phyloP scores from a whole-genome alignment of 2,113 vertebrate species.

The Myrmecophaga tridactyla region DNA sequence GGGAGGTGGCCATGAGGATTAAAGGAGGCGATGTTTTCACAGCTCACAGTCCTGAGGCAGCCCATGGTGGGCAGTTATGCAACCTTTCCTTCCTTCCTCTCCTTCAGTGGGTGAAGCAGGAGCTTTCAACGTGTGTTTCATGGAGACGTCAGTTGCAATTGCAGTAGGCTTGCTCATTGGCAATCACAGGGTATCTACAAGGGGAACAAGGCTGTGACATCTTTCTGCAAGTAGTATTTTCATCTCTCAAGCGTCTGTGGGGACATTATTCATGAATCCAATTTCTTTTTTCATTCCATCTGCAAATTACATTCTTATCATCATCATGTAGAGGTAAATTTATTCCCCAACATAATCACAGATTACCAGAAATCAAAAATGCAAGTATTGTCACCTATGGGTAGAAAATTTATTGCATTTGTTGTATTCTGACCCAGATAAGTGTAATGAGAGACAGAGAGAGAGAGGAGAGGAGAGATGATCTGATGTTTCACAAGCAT shows the following conservation, averaged over 20 bases:
- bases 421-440: neutral
- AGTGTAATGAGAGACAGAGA: neutral
- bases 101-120: neutral
- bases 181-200: neutral
- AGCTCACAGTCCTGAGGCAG: neutral
- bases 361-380: conserved; percentile 21
- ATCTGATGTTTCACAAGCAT: neutral
- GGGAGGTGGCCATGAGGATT: neutral
- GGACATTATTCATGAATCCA: conserved; percentile 36
- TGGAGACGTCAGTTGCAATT: neutral
- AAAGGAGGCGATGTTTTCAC: neutral
- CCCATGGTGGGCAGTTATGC: neutral
- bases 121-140: neutral
- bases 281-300: conserved; percentile 48
- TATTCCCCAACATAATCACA: neutral
- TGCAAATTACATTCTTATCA: conserved; percentile 44
- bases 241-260: neutral
- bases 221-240: neutral
- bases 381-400: neutral
- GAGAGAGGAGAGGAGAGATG: neutral
- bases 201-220: neutral
- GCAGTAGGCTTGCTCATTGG: neutral
- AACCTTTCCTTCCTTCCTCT: neutral
- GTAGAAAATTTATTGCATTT: neutral
- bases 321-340: neutral